Conservation (phyloP, 92 coral and sea anemone species). For the Bergia sp. region DNA sequence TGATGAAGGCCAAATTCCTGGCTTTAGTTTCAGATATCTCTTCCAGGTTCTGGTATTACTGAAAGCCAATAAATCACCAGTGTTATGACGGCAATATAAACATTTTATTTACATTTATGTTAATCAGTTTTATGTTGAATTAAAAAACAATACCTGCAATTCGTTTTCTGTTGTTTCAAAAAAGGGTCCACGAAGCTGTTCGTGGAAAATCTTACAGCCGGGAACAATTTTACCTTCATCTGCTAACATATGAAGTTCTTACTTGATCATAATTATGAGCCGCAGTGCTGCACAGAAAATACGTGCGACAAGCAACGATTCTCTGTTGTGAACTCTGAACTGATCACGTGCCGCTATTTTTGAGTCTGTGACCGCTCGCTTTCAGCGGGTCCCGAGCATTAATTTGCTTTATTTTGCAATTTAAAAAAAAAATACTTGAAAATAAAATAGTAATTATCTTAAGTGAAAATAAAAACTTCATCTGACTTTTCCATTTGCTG, state of each 20-base stretch:
- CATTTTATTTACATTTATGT: neutral
- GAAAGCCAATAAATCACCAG: no score
- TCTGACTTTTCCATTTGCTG: neutral
- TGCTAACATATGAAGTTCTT: neutral
- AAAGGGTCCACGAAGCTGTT: neutral
- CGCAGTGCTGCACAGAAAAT: neutral
- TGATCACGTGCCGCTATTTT: neutral
- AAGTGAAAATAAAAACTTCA: neutral
- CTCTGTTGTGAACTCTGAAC: neutral
- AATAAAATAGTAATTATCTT: neutral
- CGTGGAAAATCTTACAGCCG: no score
- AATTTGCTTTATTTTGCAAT: neutral
- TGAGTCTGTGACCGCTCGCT: neutral
- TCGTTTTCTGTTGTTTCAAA: constrained; percentile 14
- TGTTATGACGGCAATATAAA: no score
- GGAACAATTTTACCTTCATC: neutral
- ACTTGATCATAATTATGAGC: neutral
- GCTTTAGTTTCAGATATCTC: no score
- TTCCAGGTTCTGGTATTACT: no score
- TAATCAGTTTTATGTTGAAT: neutral
- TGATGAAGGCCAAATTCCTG: no score
- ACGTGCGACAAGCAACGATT: neutral
- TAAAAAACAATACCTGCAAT: neutral
- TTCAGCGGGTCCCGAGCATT: neutral
- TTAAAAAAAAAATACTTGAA: neutral